Base-by-base conservation (phyloP, 2,888 invertebrate species). In the Eupithecia vulgata region DNA sequence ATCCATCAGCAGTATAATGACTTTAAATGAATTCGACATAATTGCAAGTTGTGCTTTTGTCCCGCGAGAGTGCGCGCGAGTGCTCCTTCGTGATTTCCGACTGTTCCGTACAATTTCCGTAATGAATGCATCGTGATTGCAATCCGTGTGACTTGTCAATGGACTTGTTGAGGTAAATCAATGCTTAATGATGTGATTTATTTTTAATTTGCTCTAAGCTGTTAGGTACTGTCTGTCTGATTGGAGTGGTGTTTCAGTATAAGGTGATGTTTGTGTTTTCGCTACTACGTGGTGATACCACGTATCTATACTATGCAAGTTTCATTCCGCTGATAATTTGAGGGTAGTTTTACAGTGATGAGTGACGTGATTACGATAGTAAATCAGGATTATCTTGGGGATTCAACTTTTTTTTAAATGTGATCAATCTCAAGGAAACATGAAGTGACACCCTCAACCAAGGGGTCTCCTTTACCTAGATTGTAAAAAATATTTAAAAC, bases 401-500 rank as follows among this genome's bases (percentile, higher is more conserved):
- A 1, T 3, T 30, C 30, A 40, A 40, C 0, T 48, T 52, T 52
- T 8, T 21, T 21, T 10, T 10, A 21, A 52, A 57, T 25, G 25
- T 25, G 25, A 57, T 25, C 0, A 52, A 52, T 25, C 13, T 57
- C 5, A 57, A 57, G 25, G 21, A 57, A 57, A 21, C 21, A 2
- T 10, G 12, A 25, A 57, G 25, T 25, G 1, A 37, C 37, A 35
- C 35, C 17, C n/a, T 35, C 21, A 8, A 34, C 34, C 17, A 64
- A 35, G 35, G 37, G 12, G n/a, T 64, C 37, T 35, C 35, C 8
- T 4, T 64, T n/a, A 21, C 62, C n/a, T 64, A 37, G 34, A 64
- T 64, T 61, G 2, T 25, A 57, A 57, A 65, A 65, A 40, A 64
- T 25, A 34, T 65, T 8, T 65, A 65, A 40, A 17, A 21, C 61